These are phyloP conservation scores for Erythrocercus mccallii DNA, from an alignment of 2,113 vertebrate species.

Conservation along the genomic window DNA sequence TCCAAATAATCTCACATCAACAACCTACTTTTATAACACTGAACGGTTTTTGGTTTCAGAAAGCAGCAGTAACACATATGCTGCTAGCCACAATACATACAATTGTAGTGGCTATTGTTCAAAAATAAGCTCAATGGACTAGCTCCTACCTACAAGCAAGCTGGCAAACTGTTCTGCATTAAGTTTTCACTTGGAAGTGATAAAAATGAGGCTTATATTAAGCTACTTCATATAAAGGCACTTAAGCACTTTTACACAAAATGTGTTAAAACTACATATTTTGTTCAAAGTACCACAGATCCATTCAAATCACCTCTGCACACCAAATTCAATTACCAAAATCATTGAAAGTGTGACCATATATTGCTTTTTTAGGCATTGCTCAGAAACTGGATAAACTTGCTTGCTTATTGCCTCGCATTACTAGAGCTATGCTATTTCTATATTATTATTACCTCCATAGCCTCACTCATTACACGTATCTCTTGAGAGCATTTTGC, in stretches of 20 bases:
- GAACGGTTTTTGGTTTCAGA: not conserved
- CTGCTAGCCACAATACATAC: not conserved
- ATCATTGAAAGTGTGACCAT: not conserved
- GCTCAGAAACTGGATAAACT: not conserved
- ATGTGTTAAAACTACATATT: not conserved
- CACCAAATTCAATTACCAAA: not conserved
- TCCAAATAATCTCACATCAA: not conserved
- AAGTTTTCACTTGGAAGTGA: not conserved
- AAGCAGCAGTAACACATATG: not conserved
- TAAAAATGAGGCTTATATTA: not conserved
- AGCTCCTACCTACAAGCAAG: not conserved
- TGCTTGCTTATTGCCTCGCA: not conserved
- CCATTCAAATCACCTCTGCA: not conserved
- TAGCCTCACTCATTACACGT: rapidly evolving
- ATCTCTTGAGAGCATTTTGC: not conserved
- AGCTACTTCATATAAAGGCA: not conserved
- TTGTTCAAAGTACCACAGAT: not conserved
- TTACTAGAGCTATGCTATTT: not conserved
- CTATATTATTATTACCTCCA: not conserved
- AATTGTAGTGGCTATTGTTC: not conserved
- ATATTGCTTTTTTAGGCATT: not conserved
- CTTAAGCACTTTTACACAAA: not conserved
- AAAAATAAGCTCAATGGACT: not conserved
- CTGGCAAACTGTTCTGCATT: not conserved
- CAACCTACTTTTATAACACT: not conserved